Evolutionary conservation across 2,797 vertebrate species (phyloP).

Genomic region (Furcifer pardalis): DNA sequence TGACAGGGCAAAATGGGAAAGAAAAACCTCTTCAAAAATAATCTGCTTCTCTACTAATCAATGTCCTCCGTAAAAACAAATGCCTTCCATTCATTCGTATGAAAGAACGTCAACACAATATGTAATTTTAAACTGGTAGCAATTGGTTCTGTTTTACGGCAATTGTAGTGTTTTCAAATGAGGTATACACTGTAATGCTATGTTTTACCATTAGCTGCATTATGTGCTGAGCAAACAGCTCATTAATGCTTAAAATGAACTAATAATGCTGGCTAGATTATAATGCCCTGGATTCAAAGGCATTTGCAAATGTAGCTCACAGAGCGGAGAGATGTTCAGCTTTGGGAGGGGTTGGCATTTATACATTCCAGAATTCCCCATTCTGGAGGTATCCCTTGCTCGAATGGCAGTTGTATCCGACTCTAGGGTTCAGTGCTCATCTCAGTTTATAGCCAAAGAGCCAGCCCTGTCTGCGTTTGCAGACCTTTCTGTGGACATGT

Average conservation of each 20-base stretch:
- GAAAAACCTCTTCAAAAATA: neutral
- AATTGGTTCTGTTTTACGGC: neutral
- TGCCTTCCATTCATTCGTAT: neutral
- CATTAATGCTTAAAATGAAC: neutral
- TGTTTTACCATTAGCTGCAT: neutral
- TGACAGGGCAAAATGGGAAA: neutral
- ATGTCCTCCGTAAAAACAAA: neutral
- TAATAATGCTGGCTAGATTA: neutral
- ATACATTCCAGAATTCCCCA: no score
- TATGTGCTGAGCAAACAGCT: neutral
- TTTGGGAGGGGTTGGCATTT: no score
- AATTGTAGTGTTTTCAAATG: neutral
- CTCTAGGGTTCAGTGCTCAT: no score
- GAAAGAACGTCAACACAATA: neutral
- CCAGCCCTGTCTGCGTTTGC: no score
- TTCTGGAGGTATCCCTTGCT: no score
- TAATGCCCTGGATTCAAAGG: neutral
- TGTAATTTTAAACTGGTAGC: neutral
- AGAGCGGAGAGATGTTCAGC: neutral
- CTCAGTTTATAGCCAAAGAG: no score
- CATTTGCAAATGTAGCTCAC: neutral
- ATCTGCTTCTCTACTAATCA: neutral
- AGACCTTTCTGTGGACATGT: no score
- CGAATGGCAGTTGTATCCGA: no score
- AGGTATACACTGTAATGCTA: neutral